Percentiles rank a stretch among this genome's conserved stretches.
Evolutionary conservation across 2,113 vertebrate genomes (phyloP).

Genomic region (Campylomormyrus numenius): DNA sequence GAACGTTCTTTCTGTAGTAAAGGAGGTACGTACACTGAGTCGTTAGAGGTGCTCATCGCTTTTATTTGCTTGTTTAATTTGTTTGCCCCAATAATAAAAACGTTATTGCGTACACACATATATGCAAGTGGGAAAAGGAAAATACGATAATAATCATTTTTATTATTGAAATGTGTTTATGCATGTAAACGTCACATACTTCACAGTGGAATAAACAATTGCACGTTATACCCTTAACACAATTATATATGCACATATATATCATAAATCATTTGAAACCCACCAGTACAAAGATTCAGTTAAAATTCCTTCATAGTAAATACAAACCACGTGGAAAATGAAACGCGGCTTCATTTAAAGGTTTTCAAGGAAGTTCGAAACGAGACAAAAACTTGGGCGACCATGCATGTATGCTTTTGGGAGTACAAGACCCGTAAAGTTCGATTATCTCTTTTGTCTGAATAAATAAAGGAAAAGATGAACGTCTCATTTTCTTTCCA

Average conservation of each 20-base stretch:
- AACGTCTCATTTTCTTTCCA: not conserved
- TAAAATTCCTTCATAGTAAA: not conserved
- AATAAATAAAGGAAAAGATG: not conserved
- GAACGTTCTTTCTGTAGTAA: not conserved
- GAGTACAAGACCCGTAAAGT: not conserved
- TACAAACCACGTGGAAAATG: not conserved
- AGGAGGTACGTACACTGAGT: not conserved
- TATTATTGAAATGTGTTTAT: slow-evolving; percentile 59
- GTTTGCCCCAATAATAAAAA: not conserved
- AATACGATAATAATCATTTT: slow-evolving; percentile 28
- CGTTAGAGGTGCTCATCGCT: not conserved
- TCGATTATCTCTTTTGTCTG: not conserved
- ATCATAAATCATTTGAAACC: not conserved
- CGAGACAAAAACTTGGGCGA: not conserved
- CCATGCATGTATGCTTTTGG: not conserved
- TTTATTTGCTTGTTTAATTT: not conserved
- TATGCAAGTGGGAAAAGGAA: not conserved
- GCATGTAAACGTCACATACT: slow-evolving; percentile 56
- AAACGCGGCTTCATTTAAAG: not conserved
- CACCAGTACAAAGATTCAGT: not conserved
- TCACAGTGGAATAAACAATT: slow-evolving; percentile 64
- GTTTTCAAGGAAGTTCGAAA: not conserved
- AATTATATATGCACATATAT: slow-evolving; percentile 18
- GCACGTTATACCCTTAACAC: slow-evolving; percentile 53
- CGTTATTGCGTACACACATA: not conserved